Base-by-base conservation (phyloP, 1,140 invertebrate genomes). In the Formica selysi region DNA sequence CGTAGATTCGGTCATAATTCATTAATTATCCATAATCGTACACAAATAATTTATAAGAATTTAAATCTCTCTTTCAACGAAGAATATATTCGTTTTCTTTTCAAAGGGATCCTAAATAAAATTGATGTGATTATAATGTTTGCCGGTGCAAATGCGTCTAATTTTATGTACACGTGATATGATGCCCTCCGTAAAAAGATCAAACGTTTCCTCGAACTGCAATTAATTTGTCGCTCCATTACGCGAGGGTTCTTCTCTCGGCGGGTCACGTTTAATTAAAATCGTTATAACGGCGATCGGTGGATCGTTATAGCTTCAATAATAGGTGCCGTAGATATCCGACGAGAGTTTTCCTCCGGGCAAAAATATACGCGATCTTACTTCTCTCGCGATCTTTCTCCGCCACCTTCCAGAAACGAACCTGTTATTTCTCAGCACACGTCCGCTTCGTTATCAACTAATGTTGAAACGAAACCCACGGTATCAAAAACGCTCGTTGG, bases 181-280 rank as follows among this genome's bases (percentile, higher is more conserved):
- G 26, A 11, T 19, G 26, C 26, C n/a, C 32, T 13, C 29, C 65
- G 26, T 61, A 73, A 85, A 88, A 88, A 79, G 78, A 86, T 89
- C 86, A 48, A 73, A 78, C 38, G 38, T 32, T 78, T 54, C 36
- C 59, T 79, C 51, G 54, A 79, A 86, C 32, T 26, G 67, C 84
- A 89, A 89, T 89, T 88, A 88, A 89, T 89, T 79, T 73, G 57
- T 88, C 87, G 54, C 68, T 61, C 79, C 26, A 83, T 83, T 83
- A 83, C 79, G 36, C 67, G 13, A 11, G 73, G 51, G n/a, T 48
- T 59, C 44, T 74, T 36, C 68, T 73, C 48, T 51, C 16, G 3
- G 16, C 29, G 13, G 71, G 67, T 54, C 78, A 67, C 44, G 51
- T 71, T 84, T 88, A 88, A 89, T 89, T 89, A 89, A 86, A 89